Conservation (phyloP, 2,888 invertebrate genomes). For the Myathropa florea region DNA sequence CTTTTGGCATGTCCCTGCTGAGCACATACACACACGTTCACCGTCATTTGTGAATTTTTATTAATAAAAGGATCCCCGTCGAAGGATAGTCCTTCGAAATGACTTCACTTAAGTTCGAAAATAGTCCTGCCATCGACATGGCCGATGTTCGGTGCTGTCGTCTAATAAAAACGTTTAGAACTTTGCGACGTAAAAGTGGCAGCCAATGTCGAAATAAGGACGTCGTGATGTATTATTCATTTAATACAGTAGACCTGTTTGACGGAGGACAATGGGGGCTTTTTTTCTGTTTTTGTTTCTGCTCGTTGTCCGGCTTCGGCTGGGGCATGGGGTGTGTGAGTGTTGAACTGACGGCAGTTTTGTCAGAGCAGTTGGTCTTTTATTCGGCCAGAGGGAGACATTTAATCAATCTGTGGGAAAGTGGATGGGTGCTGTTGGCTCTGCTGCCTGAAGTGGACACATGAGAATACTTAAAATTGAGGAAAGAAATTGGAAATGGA, state of each 20-base stretch:
- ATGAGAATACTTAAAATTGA: not conserved
- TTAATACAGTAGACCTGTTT: conserved; percentile 60
- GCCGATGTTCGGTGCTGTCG: not conserved
- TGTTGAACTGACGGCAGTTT: conserved; percentile 8
- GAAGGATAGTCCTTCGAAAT: conserved; percentile 26
- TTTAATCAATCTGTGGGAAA: conserved; percentile 31
- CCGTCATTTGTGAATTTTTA: conserved; percentile 53
- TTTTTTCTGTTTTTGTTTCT: not conserved
- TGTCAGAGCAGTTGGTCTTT: conserved; percentile 16
- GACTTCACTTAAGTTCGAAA: conserved; percentile 41
- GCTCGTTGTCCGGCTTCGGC: not conserved
- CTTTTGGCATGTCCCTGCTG: not conserved
- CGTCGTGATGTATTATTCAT: conserved; percentile 59
- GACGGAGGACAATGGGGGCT: conserved; percentile 38
- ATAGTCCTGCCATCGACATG: not conserved
- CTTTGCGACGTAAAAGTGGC: not conserved
- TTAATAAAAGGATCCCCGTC: conserved; percentile 50
- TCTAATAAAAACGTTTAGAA: conserved; percentile 41
- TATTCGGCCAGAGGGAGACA: conserved; percentile 26
- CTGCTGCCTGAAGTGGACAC: not conserved
- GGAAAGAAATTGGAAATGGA: not conserved
- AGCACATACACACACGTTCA: not conserved
- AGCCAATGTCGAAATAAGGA: conserved; percentile 46
- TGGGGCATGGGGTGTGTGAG: conserved; percentile 24
- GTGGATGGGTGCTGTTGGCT: not conserved